Evolutionary conservation across 2,888 invertebrate genomes (phyloP).

Genomic region (Isotomurus palustris): DNA sequence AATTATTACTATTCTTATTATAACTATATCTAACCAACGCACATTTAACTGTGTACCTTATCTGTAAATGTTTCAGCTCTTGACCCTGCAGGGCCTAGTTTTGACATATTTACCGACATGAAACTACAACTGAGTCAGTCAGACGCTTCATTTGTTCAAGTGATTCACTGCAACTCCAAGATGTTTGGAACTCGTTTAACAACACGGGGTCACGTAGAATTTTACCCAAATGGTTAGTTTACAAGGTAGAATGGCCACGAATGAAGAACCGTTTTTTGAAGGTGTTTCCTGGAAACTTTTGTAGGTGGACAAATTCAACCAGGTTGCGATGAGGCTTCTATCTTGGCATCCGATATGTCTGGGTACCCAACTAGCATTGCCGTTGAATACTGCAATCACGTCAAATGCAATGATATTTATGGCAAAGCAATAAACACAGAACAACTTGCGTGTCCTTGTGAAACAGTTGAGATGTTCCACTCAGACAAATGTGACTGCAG

Average conservation of each 20-base stretch:
- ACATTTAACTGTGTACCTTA: background rate
- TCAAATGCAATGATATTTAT: slow-evolving; percentile 1
- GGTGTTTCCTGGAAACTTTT: background rate
- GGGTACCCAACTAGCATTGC: too few species aligned
- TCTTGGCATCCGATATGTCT: background rate
- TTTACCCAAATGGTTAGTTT: slow-evolving; percentile 12
- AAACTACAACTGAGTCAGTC: background rate
- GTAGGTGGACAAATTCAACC: slow-evolving; percentile 5
- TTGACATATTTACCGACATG: background rate
- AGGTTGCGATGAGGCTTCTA: slow-evolving; percentile 1
- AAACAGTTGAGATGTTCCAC: too few species aligned
- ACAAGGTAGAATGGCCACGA: too few species aligned
- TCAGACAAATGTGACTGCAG: too few species aligned
- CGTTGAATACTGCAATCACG: slow-evolving; percentile 7
- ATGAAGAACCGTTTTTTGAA: background rate
- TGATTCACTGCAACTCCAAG: slow-evolving; percentile 1
- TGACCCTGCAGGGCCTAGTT: slow-evolving; percentile 8
- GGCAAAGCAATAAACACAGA: background rate
- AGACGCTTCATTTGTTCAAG: background rate
- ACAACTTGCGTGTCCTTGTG: background rate
- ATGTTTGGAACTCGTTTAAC: background rate
- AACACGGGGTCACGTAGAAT: slow-evolving; percentile 1
- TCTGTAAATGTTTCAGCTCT: too few species aligned
- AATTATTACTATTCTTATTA: background rate
- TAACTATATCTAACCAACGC: background rate